phyloP scores from a whole-genome alignment of 2,797 vertebrate species.

The Petrocephalus schoutedeni region DNA sequence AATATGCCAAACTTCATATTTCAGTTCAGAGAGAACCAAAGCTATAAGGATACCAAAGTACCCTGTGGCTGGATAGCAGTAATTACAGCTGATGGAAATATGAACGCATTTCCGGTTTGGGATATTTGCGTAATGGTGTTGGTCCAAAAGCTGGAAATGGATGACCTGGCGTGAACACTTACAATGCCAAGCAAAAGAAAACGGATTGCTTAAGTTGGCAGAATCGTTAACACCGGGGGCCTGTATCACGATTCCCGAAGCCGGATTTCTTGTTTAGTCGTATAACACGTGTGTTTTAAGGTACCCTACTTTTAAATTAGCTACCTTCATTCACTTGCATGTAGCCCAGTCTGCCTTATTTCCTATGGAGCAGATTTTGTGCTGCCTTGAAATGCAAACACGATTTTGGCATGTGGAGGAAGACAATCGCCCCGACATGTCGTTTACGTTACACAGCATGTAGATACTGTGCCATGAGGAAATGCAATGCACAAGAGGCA shows the following conservation, averaged over 20 bases:
- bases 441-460: too few relatives aligned
- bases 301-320: too few relatives aligned
- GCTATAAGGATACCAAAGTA: neutral
- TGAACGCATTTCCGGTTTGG: neutral
- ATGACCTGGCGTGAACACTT: neutral
- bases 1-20: neutral
- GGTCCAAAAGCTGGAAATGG: neutral
- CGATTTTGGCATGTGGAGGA: neutral
- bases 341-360: too few relatives aligned
- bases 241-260: neutral
- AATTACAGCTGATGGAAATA: neutral
- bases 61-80: neutral
- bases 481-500: too few relatives aligned
- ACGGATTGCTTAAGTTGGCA: neutral
- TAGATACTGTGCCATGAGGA: too few relatives aligned
- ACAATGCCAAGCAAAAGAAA: neutral
- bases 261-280: neutral
- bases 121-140: neutral
- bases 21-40: neutral
- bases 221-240: neutral
- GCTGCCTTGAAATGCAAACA: too few relatives aligned
- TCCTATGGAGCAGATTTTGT: neutral
- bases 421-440: neutral
- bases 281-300: neutral
- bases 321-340: too few relatives aligned